These are phyloP conservation scores for Enteromius treurensis DNA, from an alignment of 2,797 vertebrate genomes.

Conservation along the genomic window DNA sequence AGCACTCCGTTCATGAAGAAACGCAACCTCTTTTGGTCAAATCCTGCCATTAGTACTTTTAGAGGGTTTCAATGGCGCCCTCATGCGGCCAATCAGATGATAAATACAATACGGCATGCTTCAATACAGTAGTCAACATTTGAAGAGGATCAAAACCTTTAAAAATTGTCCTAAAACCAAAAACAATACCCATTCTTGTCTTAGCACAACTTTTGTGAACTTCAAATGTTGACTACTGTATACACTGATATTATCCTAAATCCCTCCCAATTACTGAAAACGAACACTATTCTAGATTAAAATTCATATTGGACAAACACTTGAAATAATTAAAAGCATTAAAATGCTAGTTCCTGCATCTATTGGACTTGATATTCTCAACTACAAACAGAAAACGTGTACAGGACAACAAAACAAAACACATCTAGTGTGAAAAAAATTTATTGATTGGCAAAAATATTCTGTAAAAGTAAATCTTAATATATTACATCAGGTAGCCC, in stretches of 20 bases:
- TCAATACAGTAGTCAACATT: neutral
- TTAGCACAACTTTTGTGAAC: no score
- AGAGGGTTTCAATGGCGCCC: neutral
- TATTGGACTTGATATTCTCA: neutral
- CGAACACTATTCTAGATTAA: neutral
- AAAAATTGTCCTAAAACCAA: no score
- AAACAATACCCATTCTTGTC: no score
- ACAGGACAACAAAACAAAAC: conserved; percentile 19
- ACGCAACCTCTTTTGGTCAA: neutral
- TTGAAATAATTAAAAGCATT: neutral
- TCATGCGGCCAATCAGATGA: neutral
- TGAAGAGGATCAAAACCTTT: no score
- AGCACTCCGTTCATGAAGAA: neutral
- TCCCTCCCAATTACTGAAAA: neutral
- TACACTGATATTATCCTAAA: no score
- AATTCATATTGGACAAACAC: neutral
- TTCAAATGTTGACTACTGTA: no score
- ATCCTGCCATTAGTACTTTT: neutral
- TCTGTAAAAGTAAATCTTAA: neutral
- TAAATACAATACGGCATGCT: accelerated
- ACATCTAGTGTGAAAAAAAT: neutral
- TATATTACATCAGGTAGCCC: neutral
- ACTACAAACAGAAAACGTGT: neutral
- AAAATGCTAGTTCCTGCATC: neutral
- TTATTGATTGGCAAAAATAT: conserved; percentile 18